Conservation (phyloP, 1,140 invertebrate species). For the Euborellia annulipes region DNA sequence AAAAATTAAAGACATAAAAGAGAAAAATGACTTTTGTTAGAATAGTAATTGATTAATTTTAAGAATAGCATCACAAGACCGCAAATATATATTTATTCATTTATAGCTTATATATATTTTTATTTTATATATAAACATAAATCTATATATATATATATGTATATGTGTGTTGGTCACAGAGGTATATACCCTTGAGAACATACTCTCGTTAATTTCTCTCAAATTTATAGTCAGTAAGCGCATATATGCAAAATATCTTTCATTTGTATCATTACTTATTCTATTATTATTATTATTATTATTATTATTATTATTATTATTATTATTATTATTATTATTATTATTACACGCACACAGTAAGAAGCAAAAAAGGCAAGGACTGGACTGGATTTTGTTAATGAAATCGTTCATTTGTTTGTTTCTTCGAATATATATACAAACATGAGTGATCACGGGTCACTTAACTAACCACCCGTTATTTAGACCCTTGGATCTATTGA, state of each 20-base stretch:
- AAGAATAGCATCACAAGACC: slow-evolving; percentile 6
- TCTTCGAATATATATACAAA: neutral
- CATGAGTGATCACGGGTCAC: slow-evolving; percentile 1
- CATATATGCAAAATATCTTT: neutral
- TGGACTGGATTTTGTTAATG: slow-evolving; percentile 11
- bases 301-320: too few species aligned
- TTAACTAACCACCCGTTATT: slow-evolving; percentile 4
- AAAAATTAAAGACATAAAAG: too few species aligned
- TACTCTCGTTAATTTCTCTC: neutral
- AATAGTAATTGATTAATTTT: too few species aligned
- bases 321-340: too few species aligned
- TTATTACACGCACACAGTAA: slow-evolving; percentile 2
- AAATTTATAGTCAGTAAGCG: neutral
- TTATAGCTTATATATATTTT: too few species aligned
- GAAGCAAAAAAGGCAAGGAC: slow-evolving; percentile 11
- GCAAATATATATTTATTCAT: slow-evolving; percentile 3
- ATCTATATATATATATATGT: too few species aligned
- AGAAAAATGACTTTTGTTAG: too few species aligned
- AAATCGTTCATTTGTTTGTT: neutral
- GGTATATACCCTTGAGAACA: slow-evolving; percentile 4
- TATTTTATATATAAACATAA: too few species aligned
- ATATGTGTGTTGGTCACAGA: slow-evolving; percentile 7
- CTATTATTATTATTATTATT: too few species aligned
- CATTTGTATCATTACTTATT: neutral
- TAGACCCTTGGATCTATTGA: slow-evolving; percentile 6